These are phyloP conservation scores for Augiades crinisus DNA, from an alignment of 2,888 invertebrate genomes.

Conservation along the genomic window DNA sequence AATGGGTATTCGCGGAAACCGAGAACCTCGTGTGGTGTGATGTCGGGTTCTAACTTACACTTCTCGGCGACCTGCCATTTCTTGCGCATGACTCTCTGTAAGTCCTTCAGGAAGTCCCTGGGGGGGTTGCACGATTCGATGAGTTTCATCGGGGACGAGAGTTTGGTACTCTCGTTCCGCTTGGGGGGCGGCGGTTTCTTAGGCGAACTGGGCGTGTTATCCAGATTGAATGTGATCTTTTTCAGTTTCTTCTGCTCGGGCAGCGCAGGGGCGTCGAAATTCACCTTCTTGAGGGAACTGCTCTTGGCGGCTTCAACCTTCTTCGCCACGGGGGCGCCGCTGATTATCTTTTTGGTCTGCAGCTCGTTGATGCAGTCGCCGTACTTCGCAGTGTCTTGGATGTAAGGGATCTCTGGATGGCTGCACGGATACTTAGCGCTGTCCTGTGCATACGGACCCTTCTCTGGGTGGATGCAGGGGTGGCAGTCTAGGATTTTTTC, in stretches of 20 bases:
- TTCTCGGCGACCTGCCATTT: slow-evolving; percentile 97
- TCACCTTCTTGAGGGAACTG: slow-evolving; percentile 77
- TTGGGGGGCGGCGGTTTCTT: slow-evolving; percentile 88
- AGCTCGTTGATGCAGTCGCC: slow-evolving; percentile 81
- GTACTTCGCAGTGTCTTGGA: slow-evolving; percentile 57
- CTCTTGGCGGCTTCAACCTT: slow-evolving; percentile 53
- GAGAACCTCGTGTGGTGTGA: slow-evolving; percentile 94
- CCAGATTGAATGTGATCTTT: slow-evolving; percentile 84
- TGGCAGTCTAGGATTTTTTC: slow-evolving; percentile 79
- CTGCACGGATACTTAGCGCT: slow-evolving; percentile 55
- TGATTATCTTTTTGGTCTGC: slow-evolving; percentile 75
- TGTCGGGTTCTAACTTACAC: slow-evolving; percentile 92
- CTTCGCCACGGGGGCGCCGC: slow-evolving; percentile 58
- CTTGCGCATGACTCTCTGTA: slow-evolving; percentile 95
- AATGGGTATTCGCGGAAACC: slow-evolving; percentile 92
- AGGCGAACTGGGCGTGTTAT: slow-evolving; percentile 80
- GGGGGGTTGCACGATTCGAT: slow-evolving; percentile 89
- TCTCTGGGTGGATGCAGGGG: slow-evolving; percentile 61
- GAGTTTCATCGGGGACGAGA: slow-evolving; percentile 89
- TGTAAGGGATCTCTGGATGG: slow-evolving; percentile 50
- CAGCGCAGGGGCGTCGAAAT: slow-evolving; percentile 81
- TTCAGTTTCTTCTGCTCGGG: slow-evolving; percentile 76
- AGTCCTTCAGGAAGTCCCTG: slow-evolving; percentile 91
- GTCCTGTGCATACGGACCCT: no score
- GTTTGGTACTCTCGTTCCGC: slow-evolving; percentile 86